Evolutionary conservation across 1,140 invertebrate species (phyloP).

Genomic region (Drosophila truncata): DNA sequence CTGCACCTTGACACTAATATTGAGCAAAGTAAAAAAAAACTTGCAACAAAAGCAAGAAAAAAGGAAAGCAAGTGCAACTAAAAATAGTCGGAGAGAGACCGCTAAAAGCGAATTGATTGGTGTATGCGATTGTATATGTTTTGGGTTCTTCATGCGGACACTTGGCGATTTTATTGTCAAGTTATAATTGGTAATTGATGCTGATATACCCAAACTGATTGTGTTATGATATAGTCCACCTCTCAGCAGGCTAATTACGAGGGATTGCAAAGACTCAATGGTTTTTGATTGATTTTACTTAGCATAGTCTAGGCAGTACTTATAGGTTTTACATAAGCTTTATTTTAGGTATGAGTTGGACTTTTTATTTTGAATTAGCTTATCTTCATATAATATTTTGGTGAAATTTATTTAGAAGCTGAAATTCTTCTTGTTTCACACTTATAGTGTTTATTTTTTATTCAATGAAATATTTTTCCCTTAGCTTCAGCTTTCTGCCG

Average conservation of each 20-base stretch:
- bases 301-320: neutral
- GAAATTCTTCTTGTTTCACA: accelerated
- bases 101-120: conserved; percentile 67
- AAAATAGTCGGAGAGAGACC: conserved; percentile 70
- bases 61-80: conserved; percentile 71
- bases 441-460: neutral
- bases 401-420: neutral
- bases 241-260: conserved; percentile 18
- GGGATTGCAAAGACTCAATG: conserved; percentile 27
- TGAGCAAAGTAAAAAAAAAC: conserved; percentile 62
- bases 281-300: conserved; percentile 30
- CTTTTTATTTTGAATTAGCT: neutral
- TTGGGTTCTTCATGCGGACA: conserved; percentile 34
- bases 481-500: neutral
- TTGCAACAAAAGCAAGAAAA: conserved; percentile 16
- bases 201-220: conserved; percentile 38
- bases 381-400: neutral
- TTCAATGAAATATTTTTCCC: neutral
- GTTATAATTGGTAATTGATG: conserved; percentile 54
- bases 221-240: conserved; percentile 31
- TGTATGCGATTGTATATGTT: conserved; percentile 13
- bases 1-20: conserved; percentile 82
- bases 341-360: neutral
- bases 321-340: conserved; percentile 18
- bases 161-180: conserved; percentile 61